Base-by-base conservation (phyloP, 2,888 invertebrate species). In the Sepioteuthis lessoniana region DNA sequence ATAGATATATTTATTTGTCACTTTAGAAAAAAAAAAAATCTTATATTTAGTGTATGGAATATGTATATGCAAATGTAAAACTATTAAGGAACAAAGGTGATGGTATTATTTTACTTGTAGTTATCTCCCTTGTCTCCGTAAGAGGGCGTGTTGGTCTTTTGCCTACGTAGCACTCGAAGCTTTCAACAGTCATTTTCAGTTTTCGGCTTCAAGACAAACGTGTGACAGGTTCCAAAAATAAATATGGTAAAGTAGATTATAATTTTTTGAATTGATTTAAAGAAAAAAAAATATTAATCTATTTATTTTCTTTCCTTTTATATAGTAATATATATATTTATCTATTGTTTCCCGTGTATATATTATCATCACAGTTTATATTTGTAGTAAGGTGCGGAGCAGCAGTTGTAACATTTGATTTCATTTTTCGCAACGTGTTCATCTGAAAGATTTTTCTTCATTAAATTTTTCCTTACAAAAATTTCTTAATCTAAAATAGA, bases 121-220 rank as follows among this genome's bases (percentile, higher is more conserved):
- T 76, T 76, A 35, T 76, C 76, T 19, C 76, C 76, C 76, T 76
- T 76, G 13, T 76, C n/a, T 0, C n/a, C 13, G n/a, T 2, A 16
- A 76, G 76, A 76, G 76, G 76, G 76, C 76, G 76, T 76, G 16
- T 76, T 35, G 76, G n/a, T 76, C 76, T 76, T 76, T 76, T 76
- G 76, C 76, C 55, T 16, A 76, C 76, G 76, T 76, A n/a, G 76
- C 76, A 76, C 10, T 60, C 25, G 60, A 10, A 28, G 60, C 60
- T 5, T n/a, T 76, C 55, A 76, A 76, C n/a, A 76, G 76, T 35
- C 76, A 16, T 76, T n/a, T 55, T 16, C 76, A 76, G n/a, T n/a
- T 76, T 76, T 35, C 76, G n/a, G 60, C 31, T 28, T 60, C 10
- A 4, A 35, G n/a, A 76, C 7, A 42, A 42, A 42, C 76, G 76